Percentiles rank a stretch among this genome's conserved stretches.
phyloP scores from a whole-genome alignment of 1,140 invertebrate species.

The Neomicropteryx cornuta region DNA sequence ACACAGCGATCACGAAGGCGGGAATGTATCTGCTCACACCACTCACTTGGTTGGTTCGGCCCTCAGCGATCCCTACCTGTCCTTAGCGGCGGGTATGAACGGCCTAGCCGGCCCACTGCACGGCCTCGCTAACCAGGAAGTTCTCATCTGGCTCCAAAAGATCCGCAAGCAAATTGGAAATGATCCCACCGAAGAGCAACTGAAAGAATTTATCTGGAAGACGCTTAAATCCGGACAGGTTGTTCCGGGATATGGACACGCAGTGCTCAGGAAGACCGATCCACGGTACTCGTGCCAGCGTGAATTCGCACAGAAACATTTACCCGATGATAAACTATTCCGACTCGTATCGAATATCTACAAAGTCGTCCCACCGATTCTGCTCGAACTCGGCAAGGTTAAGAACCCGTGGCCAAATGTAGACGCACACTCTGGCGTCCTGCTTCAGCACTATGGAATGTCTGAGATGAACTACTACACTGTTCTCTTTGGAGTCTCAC shows the following conservation, averaged over 20 bases:
- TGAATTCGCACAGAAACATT: constrained; percentile 89
- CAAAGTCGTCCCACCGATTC: constrained; percentile 87
- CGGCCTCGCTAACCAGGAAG: constrained; percentile 91
- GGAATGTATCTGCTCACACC: constrained; percentile 92
- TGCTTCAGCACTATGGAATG: constrained; percentile 91
- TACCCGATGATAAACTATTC: constrained; percentile 87
- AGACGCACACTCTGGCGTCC: constrained; percentile 92
- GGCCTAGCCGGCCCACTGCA: constrained; percentile 92
- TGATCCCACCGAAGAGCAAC: constrained; percentile 71
- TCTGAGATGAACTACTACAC: constrained; percentile 99
- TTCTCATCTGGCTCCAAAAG: constrained; percentile 77
- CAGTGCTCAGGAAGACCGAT: constrained; percentile 93
- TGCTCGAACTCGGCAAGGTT: constrained; percentile 90
- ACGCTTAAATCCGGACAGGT: constrained; percentile 92
- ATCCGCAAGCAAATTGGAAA: constrained; percentile 69
- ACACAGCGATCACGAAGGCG: constrained; percentile 92
- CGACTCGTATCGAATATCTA: constrained; percentile 88
- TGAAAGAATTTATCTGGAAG: constrained; percentile 92
- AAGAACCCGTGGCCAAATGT: constrained; percentile 99
- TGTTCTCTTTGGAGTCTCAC: constrained; percentile 91
- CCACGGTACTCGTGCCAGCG: constrained; percentile 85
- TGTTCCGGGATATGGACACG: constrained; percentile 94
- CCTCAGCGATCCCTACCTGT: constrained; percentile 88
- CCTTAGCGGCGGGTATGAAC: constrained; percentile 89
- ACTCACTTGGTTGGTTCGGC: constrained; percentile 92